Evolutionary conservation across 2,797 vertebrate species (phyloP), one percentile per base, ranked within the genome.

Genomic region (Brachyalestes nurse): DNA sequence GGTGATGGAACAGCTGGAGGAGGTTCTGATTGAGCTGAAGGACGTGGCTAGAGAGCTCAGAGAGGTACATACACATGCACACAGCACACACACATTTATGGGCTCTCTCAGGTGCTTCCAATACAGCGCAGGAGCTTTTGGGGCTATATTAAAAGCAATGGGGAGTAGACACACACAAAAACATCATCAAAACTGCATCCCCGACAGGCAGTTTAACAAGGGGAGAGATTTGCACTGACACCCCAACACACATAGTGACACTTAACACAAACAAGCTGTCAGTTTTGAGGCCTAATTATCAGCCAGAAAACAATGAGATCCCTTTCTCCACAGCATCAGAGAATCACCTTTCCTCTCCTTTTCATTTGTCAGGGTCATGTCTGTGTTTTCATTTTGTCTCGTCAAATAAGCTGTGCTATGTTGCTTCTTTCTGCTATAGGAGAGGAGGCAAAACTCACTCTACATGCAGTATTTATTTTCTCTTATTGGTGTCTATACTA

Each of bases 1-100:
- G 73, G 81, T 84, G 55, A 86, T 87, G 84, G 86, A 85, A 70
- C 83, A 86, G 71, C 81, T 87, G 73, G 86, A 87, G 75, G 71
- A 87, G 62, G 77, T 87, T 73, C 85, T 87, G 23, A 69, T 10
- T n/a, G 84, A 87, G 77, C 79, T 87, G 38, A 87, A 87, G 73
- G 83, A 85, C 9, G 85, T 87, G 66, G 85, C 86, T 9, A 83
- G 76, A 78, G 83, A 86, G 47, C 84, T 87, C 28, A 75, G 80
- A 70, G 84, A 87, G 86, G 86, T 87, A 83, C 65, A 78, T 42
- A 72, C 23, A 55, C 51, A 75, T 21, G 40, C 21, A 51, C n/a
- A 67, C 62, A 66, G 5, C 47, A 67, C 64, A 70, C 65, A 42
- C 64, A 66, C 1, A 5, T 67, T 40, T 45, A 10, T 42, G 65